Base-by-base conservation (phyloP, 2,797 vertebrate genomes). In the Momotus momota region DNA sequence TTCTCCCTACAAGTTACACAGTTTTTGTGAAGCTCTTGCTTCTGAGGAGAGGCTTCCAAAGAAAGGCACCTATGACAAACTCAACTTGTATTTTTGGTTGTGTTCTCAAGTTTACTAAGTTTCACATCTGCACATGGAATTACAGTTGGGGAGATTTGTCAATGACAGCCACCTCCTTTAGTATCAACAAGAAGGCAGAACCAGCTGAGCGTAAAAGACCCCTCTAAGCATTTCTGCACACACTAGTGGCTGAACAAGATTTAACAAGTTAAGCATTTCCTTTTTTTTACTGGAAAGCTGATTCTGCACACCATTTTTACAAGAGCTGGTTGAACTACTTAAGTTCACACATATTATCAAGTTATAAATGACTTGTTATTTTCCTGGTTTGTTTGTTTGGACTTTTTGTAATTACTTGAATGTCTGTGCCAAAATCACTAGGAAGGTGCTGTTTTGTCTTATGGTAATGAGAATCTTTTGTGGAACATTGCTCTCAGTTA, bases 241-340 rank as follows among this genome's bases (percentile, higher is more conserved):
- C 8, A n/a, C 26, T 69, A 77, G 80, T 35, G 92, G 60, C 43
- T 90, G 82, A 95, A 80, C 65, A 90, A 94, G 85, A 95, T 93
- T 93, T 91, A 95, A 94, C 90, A 90, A 95, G 96, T 94, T 91
- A 95, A 93, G 92, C 72, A 91, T 83, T 94, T 91, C 75, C n/a
- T 93, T 90, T 80, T 80, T 94, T 85, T 60, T 35, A 54, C 61
- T 60, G 93, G 70, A 94, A 93, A 94, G 92, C 94, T 94, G 94
- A 95, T 71, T 71, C 73, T 33, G 58, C 80, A 64, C 0, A 1
- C 27, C 41, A 43, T 60, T 91, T 95, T 72, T 35, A 86, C 54
- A 69, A 65, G 64, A 65, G 67, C 71, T 85, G 27, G 15, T 49
- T 81, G 41, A 93, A 81, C 22, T 91, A 91, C 66, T 94, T 77